Percentiles rank a stretch among this genome's conserved stretches.
These are phyloP conservation scores for Sminthurinus aureus DNA, from an alignment of 2,888 invertebrate species.

Conservation along the genomic window DNA sequence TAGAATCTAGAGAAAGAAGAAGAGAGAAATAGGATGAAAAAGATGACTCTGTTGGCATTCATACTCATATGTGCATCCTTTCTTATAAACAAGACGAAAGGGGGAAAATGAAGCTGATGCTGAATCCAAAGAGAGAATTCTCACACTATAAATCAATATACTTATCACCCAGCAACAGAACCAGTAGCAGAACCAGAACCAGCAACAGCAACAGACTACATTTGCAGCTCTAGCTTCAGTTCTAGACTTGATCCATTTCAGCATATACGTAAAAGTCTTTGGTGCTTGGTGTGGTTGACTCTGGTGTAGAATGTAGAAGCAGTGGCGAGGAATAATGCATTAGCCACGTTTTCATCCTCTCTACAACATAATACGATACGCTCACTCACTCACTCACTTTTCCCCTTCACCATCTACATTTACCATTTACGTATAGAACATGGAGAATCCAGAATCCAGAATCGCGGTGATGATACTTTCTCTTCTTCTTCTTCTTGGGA, in stretches of 20 bases:
- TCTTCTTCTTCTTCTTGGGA: no score
- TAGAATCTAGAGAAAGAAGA: constrained; percentile 4
- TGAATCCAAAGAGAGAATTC: constrained; percentile 16
- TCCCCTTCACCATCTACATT: neutral
- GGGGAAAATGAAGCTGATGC: neutral
- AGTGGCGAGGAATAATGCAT: no score
- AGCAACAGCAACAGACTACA: neutral
- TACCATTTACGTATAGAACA: no score
- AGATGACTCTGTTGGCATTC: constrained; percentile 38
- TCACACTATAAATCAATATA: constrained; percentile 56
- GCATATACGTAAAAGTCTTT: no score
- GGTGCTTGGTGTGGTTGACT: no score
- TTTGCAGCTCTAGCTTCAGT: neutral
- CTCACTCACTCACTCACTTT: neutral
- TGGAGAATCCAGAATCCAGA: no score
- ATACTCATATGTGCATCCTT: constrained; percentile 10
- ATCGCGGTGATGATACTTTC: no score
- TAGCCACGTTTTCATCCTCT: no score
- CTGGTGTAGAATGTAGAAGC: no score
- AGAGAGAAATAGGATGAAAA: constrained; percentile 30
- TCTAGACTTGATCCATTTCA: neutral
- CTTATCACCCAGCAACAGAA: constrained; percentile 52
- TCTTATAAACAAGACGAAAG: neutral
- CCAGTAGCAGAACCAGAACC: neutral
- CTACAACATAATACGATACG: no score